Evolutionary conservation across 2,797 vertebrate species (phyloP), one percentile per base, ranked within the genome.

Genomic region (Typhlichthys eigenmanni): DNA sequence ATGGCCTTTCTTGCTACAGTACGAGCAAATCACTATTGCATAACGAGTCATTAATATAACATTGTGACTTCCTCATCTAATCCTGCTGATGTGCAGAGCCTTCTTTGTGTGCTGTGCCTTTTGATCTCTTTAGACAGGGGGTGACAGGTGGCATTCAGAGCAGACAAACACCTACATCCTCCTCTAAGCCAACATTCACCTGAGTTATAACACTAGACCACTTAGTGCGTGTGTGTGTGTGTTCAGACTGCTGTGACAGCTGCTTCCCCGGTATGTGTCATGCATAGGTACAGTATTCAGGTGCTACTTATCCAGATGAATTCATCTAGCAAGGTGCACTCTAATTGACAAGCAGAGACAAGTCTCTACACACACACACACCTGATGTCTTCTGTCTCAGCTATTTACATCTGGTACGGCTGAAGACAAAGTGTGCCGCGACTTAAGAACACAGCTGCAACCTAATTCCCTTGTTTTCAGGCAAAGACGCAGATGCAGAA

Each of bases 121-220:
- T 84, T 88, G 81, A 84, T 82, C 71, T 29, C 68, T 78, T 88
- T 71, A 79, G 50, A 56, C 64, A 59, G 47, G 66, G 59, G 88
- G 88, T 91, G 93, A 93, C 95, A 95, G 94, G 94, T 95, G 94
- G 93, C 91, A 82, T 92, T 89, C 91, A 91, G 83, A 89, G 90
- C 88, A 92, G 80, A 88, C 78, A 93, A 90, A 92, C 90, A 93
- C 79, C 66, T 64, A 87, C 87, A 70, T 90, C 88, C 92, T 93
- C 87, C 89, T 93, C 82, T 87, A 87, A 92, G 91, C 92, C 91
- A 92, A 92, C 88, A 90, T 91, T 94, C 91, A 84, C 91, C 89
- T 84, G 78, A 81, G 85, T 82, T 84, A 29, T 29, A 79, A 87
- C 80, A 77, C 75, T 55, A 58, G 77, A 77, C 76, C 76, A 75